These are phyloP conservation scores for Diachrysia chrysitis DNA, from an alignment of 2,888 invertebrate genomes.

Conservation along the genomic window DNA sequence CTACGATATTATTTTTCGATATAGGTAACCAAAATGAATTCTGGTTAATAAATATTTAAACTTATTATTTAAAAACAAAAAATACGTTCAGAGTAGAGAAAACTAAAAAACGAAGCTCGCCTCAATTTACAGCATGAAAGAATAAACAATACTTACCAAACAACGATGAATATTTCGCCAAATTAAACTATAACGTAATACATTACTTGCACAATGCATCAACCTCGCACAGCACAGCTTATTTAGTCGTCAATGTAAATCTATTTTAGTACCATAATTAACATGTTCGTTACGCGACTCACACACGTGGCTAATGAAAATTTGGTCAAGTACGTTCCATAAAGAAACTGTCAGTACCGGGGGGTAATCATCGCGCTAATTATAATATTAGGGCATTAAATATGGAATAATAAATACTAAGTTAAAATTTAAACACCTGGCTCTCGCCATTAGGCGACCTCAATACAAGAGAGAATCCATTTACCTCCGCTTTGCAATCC, in stretches of 20 bases:
- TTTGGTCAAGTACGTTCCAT: slow-evolving; percentile 1
- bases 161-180: background rate
- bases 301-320: slow-evolving; percentile 19
- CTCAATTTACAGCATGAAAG: too few relatives aligned
- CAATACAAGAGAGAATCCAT: slow-evolving; percentile 64
- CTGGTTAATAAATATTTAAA: too few relatives aligned
- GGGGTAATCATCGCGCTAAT: slow-evolving; percentile 2
- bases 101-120: too few relatives aligned
- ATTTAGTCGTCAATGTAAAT: slow-evolving; percentile 20
- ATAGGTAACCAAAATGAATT: too few relatives aligned
- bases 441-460: slow-evolving; percentile 62
- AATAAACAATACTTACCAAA: background rate
- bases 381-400: background rate
- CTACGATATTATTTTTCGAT: too few relatives aligned
- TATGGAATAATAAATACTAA: slow-evolving; percentile 18
- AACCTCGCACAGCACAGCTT: background rate
- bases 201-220: background rate
- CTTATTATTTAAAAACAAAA: too few relatives aligned
- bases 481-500: slow-evolving; percentile 66
- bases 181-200: background rate
- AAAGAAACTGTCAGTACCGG: background rate
- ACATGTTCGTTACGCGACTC: slow-evolving; percentile 11
- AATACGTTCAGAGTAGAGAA: too few relatives aligned
- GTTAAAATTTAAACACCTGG: slow-evolving; percentile 60
- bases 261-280: slow-evolving; percentile 15